phyloP scores from a whole-genome alignment of 1,140 invertebrate genomes.

The Drosophila athabasca region DNA sequence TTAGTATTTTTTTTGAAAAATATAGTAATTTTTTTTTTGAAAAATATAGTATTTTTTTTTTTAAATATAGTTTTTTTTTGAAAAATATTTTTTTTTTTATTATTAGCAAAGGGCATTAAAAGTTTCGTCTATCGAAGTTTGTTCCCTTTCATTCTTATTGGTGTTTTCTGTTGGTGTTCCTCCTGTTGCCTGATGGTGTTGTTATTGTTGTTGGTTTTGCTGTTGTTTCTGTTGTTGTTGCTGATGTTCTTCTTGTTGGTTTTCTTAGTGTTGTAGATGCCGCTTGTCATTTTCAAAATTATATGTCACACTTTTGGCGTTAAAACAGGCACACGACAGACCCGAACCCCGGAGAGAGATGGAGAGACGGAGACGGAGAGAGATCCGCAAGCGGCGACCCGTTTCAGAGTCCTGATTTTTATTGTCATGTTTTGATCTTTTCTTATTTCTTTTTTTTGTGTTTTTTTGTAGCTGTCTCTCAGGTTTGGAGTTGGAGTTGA shows the following conservation, averaged over 20 bases:
- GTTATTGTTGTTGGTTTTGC: not conserved
- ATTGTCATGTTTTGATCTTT: constrained; percentile 81
- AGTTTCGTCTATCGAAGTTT: no score
- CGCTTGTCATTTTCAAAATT: constrained; percentile 78
- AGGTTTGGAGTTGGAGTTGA: constrained; percentile 25
- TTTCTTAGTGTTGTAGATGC: constrained; percentile 33
- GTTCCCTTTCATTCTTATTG: no score
- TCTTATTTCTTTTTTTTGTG: constrained; percentile 39
- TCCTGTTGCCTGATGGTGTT: constrained; percentile 21
- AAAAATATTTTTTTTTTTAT: no score
- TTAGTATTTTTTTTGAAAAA: no score
- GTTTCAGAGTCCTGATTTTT: constrained; percentile 79
- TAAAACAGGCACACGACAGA: constrained; percentile 77
- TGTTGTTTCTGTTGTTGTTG: constrained; percentile 29
- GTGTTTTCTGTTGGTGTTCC: no score
- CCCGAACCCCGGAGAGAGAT: not conserved
- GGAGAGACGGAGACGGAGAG: constrained; percentile 3
- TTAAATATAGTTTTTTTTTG: no score
- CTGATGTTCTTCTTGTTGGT: constrained; percentile 44
- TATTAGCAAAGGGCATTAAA: no score
- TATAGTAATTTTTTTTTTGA: no score
- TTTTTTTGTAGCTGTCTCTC: constrained; percentile 27
- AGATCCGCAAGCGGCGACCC: constrained; percentile 50
- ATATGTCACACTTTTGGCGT: constrained; percentile 81
- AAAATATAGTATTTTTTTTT: no score